Base-by-base conservation (phyloP, 1,140 invertebrate species). In the Littorina saxatilis region DNA sequence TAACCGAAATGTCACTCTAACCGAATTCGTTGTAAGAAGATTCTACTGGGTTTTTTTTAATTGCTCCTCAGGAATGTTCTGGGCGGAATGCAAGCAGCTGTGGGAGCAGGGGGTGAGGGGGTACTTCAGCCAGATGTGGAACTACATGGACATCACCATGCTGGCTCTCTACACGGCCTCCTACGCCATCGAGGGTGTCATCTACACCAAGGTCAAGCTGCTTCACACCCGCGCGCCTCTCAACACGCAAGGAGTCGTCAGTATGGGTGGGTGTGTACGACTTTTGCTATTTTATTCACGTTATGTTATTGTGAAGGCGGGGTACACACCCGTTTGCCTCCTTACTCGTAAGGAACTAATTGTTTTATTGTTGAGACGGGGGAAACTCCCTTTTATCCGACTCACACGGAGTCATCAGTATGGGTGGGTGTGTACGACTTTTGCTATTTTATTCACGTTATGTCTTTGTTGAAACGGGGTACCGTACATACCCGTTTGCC, bases 71-170 rank as follows among this genome's bases (percentile, higher is more conserved):
- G 97, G 97, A 93, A 94, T 98, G 84, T 95, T 99, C 63, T 96
- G 96, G 93, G 95, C 95, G 20, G 97, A 99, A 93, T 95, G 98
- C 52, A 94, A 95, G 86, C 93, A 96, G n/a, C 92, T 98, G 29
- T 98, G 97, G 95, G 93, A 94, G 0, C 95, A 95, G 78, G 97
- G 98, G 0, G 88, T 98, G 23, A 87, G 95, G 27, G 96, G 97
- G 77, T 99, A 98, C 88, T 93, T 98, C 63, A 95, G 95, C 74
- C 97, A 99, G 92, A 94, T 98, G 52, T 99, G 98, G 98, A 99
- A 99, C 90, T 96, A 98, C 80, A 96, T 98, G 7, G 98, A 99
- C 91, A 98, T 98, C 89, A 95, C 98, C 83, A 97, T 92, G 89
- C 88, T 92, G 63, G 89, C 88, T 61, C 89, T 92, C 55, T 92